Evolutionary conservation across 2,797 vertebrate genomes (phyloP).

Genomic region (Astyanax mexicanus): DNA sequence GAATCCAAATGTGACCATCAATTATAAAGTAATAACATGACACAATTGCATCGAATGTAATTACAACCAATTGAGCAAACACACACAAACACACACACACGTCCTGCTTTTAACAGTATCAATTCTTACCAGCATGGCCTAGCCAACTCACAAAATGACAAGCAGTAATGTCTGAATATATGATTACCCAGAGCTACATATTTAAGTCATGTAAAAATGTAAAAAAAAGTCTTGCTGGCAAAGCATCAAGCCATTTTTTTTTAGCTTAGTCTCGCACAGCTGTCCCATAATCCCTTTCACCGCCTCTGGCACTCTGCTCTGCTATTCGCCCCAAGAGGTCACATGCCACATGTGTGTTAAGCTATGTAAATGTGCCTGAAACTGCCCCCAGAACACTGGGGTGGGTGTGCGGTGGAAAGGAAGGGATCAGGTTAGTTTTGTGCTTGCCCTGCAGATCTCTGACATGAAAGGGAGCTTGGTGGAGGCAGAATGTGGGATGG

Average conservation of each 20-base stretch:
- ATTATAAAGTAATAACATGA: background rate
- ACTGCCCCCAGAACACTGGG: background rate
- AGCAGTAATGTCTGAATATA: background rate
- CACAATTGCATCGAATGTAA: background rate
- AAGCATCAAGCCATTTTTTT: background rate
- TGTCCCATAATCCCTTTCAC: constrained; percentile 25
- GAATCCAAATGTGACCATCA: background rate
- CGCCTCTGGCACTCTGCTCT: constrained; percentile 17
- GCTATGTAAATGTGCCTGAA: constrained; percentile 21
- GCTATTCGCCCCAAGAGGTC: constrained; percentile 13
- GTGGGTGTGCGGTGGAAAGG: background rate
- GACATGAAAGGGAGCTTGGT: constrained; percentile 56
- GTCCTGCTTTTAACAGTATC: background rate
- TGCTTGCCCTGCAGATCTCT: constrained; percentile 9
- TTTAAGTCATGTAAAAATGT: constrained; percentile 24
- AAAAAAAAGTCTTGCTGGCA: constrained; percentile 15
- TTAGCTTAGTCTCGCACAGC: constrained; percentile 3
- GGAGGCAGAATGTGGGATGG: constrained; percentile 37
- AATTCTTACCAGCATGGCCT: background rate
- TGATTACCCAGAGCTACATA: constrained; percentile 15
- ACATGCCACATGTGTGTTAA: constrained; percentile 30
- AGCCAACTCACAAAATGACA: background rate
- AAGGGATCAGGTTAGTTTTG: constrained; percentile 19
- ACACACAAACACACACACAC: too few species aligned
- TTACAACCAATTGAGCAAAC: too few species aligned